Base-by-base conservation (phyloP, 2,888 invertebrate species). In the Ceratothoa steindachneri region DNA sequence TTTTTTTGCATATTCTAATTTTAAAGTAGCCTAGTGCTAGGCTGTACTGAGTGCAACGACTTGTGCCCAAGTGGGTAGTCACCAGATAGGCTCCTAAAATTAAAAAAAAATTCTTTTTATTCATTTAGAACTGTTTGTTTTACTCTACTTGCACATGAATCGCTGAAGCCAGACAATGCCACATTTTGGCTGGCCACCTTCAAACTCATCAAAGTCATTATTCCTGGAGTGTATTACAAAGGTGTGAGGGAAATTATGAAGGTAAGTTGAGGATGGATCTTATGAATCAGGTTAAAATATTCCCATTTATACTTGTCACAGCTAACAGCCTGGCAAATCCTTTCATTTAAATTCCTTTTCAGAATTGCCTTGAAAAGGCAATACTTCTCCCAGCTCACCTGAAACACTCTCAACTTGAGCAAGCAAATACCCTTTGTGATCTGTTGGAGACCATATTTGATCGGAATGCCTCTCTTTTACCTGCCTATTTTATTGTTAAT, bases 171-270 rank as follows among this genome's bases (percentile, higher is more conserved):
- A 67, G 88, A 90, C 80, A 90, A 93, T 84, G 89, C 90, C 80
- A 90, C 92, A 80, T 95, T 93, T 85, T 97, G 97, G 96, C 90
- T 93, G 69, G 91, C 92, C 84, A 90, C 92, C 82, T 96, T 97
- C 83, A 88, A 88, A 81, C 86, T 97, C 2, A 90, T 97, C 71
- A 88, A 91, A 81, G 90, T 89, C 83, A 90, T 95, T 60, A 93
- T 97, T 82, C 91, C 91, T 52, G 91, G 93, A 73, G 96, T 97
- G 0, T 95, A 97, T 84, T 97, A 97, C 83, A 97, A 97, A 86
- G 97, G 94, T 19, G 94, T 95, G 0, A 86, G 94, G 81, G 94
- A 94, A 87, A 92, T 95, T 74, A 93, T 95, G 93, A 94, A 93
- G 87, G 91, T 90, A 84, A 82, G 82, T 81, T 30, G 19, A 7